A percentile compares a stretch with the other conserved stretches of the same genome.
Evolutionary conservation across 2,113 vertebrate genomes (phyloP).

Genomic region (Plectropomus leopardus): DNA sequence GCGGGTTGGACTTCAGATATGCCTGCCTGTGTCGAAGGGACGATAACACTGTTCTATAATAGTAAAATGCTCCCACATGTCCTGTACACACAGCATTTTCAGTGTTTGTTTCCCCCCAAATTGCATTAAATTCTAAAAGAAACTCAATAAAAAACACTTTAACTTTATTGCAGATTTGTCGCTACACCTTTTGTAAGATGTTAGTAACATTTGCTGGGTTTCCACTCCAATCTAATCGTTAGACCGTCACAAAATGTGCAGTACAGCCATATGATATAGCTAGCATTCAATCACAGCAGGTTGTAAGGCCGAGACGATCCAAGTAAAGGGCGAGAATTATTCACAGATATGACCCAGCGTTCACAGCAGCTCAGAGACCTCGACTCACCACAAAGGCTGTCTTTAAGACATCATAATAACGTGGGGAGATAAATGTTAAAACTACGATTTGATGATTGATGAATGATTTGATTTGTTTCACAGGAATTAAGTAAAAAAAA

Average conservation of each 20-base stretch:
- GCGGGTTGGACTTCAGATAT: too few relatives aligned
- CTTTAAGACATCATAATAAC: constrained; percentile 34
- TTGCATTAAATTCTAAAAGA: not conserved
- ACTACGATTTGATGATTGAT: constrained; percentile 1
- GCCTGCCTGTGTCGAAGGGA: constrained; percentile 9
- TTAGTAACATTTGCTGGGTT: not conserved
- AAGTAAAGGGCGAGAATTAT: constrained; percentile 28
- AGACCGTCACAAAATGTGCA: constrained; percentile 12
- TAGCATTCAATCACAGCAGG: constrained; percentile 7
- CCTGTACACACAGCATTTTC: not conserved
- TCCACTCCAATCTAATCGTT: not conserved
- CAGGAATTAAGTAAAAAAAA: constrained; percentile 25
- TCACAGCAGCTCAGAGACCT: constrained; percentile 19
- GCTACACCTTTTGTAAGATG: not conserved
- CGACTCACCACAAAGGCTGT: constrained; percentile 7
- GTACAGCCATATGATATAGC: not conserved
- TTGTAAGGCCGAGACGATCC: constrained; percentile 20
- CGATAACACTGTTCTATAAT: not conserved
- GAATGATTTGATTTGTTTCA: constrained; percentile 27
- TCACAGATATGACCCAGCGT: constrained; percentile 31
- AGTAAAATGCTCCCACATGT: constrained; percentile 2
- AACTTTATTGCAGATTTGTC: not conserved
- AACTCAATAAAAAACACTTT: constrained; percentile 26
- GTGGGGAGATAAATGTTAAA: not conserved
- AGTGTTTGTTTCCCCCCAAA: constrained; percentile 11